Evolutionary conservation across 2,797 vertebrate genomes (phyloP), one percentile per base, ranked within the genome.

Genomic region (Anas acuta): DNA sequence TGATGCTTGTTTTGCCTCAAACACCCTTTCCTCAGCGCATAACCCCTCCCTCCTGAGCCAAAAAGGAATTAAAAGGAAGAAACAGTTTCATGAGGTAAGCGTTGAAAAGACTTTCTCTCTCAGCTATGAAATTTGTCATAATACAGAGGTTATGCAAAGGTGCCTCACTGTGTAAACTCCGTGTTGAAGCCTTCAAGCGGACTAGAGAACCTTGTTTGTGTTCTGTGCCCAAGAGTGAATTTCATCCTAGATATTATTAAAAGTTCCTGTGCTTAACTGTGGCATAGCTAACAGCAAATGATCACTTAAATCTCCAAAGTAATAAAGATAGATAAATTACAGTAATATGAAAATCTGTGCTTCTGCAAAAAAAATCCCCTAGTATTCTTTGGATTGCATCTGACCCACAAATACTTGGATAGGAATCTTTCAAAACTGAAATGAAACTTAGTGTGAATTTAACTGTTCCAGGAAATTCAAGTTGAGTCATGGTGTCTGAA

Each of bases 261-360:
- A 94, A 87, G 60, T 69, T 90, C 69, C 84, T 35, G 4, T 89
- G 78, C 82, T 65, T 89, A 94, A 61, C 72, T 45, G 83, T 47
- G 84, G 84, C 75, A 7, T 0, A 20, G 89, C 72, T 76, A 67
- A 14, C 80, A 28, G 86, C 84, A 67, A 82, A 74, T 15, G 45
- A 73, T 65, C 4, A 1, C 92, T 83, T 87, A 82, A 92, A 82
- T 37, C 95, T 93, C 95, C 78, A 17, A 91, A 95, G 93, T 39
- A 94, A 92, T 95, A 95, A 95, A 81, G 85, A 35, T 2, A 82
- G 88, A 79, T 67, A 18, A 81, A 75, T 85, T 91, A 45, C 75
- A 92, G 72, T 18, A 45, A 69, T 76, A 90, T 43, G 93, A 57
- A 41, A 69, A 67, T 33, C 71, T 71, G 41, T 43, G 71, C 88